These are phyloP conservation scores for Trogon surrucura DNA, from an alignment of 2,113 vertebrate genomes.

Conservation along the genomic window DNA sequence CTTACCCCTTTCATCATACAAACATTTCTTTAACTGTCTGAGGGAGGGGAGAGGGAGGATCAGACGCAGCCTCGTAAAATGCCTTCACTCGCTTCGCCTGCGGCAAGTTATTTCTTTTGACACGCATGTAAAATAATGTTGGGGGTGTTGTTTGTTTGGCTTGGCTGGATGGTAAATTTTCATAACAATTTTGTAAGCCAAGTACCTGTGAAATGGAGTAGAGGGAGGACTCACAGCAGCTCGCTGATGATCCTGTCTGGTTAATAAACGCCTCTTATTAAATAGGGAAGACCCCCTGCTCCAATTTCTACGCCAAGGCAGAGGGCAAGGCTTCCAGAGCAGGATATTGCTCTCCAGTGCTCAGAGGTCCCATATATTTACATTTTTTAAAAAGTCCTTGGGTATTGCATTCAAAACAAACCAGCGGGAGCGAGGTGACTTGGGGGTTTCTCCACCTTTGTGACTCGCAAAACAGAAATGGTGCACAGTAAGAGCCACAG, in stretches of 20 bases:
- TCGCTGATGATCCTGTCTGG: neutral
- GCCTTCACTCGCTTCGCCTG: constrained; percentile 42
- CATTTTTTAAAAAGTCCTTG: neutral
- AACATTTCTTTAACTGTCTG: constrained; percentile 58
- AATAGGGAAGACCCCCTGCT: neutral
- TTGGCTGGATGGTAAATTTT: constrained; percentile 56
- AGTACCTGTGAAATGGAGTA: constrained; percentile 49
- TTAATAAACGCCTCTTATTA: neutral
- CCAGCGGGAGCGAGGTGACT: neutral
- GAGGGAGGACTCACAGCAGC: neutral
- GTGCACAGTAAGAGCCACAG: neutral
- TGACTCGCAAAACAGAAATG: neutral
- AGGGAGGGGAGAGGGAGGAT: constrained; percentile 61
- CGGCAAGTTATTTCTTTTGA: constrained; percentile 67
- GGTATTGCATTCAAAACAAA: neutral
- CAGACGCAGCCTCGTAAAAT: constrained; percentile 54
- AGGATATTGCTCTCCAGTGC: neutral
- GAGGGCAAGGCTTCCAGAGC: neutral
- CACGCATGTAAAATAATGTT: constrained; percentile 50
- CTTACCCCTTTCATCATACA: constrained; percentile 60
- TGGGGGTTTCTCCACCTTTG: neutral
- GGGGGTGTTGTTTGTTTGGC: constrained; percentile 57
- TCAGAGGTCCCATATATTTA: neutral
- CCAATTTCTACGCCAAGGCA: neutral
- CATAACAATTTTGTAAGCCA: constrained; percentile 54